Conservation (phyloP, 2,797 vertebrate genomes). For the Tauraco hartlaubi region DNA sequence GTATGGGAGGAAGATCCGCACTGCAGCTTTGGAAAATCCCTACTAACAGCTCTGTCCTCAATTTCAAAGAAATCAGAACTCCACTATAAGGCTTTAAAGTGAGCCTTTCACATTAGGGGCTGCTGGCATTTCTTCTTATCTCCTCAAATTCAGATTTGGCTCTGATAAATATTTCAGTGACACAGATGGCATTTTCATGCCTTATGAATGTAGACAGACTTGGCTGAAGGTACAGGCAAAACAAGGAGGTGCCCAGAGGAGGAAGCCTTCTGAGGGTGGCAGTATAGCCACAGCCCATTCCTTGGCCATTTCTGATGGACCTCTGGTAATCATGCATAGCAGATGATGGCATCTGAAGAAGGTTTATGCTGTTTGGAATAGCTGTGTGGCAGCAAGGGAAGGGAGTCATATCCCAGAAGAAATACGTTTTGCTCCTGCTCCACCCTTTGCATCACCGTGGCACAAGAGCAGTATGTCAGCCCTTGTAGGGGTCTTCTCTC, state of each 20-base stretch:
- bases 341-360: background rate
- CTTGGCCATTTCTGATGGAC: background rate
- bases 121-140: background rate
- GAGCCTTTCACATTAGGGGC: background rate
- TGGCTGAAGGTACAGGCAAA: background rate
- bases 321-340: background rate
- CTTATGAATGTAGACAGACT: background rate
- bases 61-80: background rate
- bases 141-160: background rate
- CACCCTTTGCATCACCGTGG: background rate
- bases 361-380: background rate
- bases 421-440: background rate
- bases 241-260: background rate
- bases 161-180: background rate
- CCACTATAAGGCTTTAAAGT: background rate
- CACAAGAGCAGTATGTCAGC: background rate
- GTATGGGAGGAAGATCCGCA: background rate
- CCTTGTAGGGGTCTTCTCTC: background rate
- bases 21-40: background rate
- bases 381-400: background rate
- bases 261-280: background rate
- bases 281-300: background rate
- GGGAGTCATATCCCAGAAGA: background rate
- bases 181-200: background rate
- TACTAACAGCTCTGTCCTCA: background rate